These are phyloP conservation scores for Melitaea cinxia DNA, from an alignment of 1,140 invertebrate species.

Conservation along the genomic window DNA sequence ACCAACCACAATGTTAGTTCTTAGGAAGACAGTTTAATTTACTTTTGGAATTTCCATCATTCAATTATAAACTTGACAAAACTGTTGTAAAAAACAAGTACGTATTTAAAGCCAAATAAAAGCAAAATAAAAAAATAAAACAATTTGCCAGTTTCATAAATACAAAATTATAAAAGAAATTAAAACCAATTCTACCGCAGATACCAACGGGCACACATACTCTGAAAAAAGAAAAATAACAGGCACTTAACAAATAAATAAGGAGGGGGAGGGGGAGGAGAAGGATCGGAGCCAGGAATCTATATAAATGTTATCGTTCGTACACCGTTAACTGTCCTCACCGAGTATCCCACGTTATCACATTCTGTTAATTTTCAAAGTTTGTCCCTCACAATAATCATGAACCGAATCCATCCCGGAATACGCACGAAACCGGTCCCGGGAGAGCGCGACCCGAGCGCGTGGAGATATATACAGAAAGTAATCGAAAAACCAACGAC, in stretches of 20 bases:
- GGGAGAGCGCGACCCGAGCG: background rate
- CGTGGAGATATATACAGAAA: slow-evolving; percentile 22
- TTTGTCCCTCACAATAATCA: background rate
- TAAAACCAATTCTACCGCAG: slow-evolving; percentile 68
- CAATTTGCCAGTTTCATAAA: slow-evolving; percentile 1
- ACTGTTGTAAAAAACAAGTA: slow-evolving; percentile 7
- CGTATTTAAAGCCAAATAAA: slow-evolving; percentile 52
- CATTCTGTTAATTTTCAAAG: background rate
- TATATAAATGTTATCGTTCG: slow-evolving; percentile 10
- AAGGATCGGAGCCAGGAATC: slow-evolving; percentile 12
- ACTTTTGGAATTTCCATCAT: background rate
- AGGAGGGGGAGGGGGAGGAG: background rate
- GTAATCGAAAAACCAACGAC: slow-evolving; percentile 20
- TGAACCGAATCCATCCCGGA: background rate
- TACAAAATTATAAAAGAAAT: slow-evolving; percentile 43
- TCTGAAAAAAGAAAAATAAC: slow-evolving; percentile 61
- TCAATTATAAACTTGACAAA: background rate
- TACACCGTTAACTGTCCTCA: slow-evolving; percentile 3
- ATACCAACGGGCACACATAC: slow-evolving; percentile 60
- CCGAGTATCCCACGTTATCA: background rate
- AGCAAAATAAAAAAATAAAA: background rate
- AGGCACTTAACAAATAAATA: slow-evolving; percentile 24
- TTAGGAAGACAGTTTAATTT: slow-evolving; percentile 14
- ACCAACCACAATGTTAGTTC: slow-evolving; percentile 67
- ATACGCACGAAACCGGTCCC: background rate